Conservation (phyloP, 2,797 vertebrate species). For the Gorsachius magnificus region DNA sequence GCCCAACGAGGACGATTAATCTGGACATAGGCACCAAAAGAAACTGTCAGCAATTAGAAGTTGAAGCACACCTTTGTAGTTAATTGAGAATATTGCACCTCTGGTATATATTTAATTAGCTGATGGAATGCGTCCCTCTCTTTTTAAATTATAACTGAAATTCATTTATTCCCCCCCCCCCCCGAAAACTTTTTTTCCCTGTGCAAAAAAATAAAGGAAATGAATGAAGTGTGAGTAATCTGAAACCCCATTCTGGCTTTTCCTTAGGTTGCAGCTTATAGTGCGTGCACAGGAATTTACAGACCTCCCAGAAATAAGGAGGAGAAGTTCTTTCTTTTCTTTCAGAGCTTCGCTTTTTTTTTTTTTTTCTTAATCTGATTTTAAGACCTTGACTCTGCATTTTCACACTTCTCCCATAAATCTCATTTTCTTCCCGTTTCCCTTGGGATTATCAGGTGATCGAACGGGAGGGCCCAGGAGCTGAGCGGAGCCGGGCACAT, state of each 20-base stretch:
- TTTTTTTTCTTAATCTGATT: slow-evolving; percentile 25
- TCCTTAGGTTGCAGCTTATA: not conserved
- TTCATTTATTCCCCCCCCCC: not conserved
- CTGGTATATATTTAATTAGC: slow-evolving; percentile 51
- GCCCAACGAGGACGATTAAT: slow-evolving; percentile 49
- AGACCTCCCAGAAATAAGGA: not conserved
- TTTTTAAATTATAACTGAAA: slow-evolving; percentile 1
- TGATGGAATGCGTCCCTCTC: slow-evolving; percentile 34
- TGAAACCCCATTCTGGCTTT: not conserved
- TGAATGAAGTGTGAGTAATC: not conserved
- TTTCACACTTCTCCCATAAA: slow-evolving; percentile 27
- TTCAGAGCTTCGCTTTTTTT: not conserved
- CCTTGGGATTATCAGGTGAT: slow-evolving; percentile 12
- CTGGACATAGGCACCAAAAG: slow-evolving; percentile 22
- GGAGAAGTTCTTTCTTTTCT: not conserved
- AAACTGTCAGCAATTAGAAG: slow-evolving; percentile 63
- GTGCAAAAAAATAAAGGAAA: not conserved
- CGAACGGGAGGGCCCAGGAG: not conserved
- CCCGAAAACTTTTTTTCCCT: rapidly evolving
- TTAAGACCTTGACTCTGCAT: not conserved
- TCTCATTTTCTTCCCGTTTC: slow-evolving; percentile 16
- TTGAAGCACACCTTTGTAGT: slow-evolving; percentile 42
- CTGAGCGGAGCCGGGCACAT: not conserved
- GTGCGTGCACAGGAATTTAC: not conserved
- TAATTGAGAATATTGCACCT: slow-evolving; percentile 60